Conservation (phyloP, 2,113 vertebrate species). For the Bufo bufo region DNA sequence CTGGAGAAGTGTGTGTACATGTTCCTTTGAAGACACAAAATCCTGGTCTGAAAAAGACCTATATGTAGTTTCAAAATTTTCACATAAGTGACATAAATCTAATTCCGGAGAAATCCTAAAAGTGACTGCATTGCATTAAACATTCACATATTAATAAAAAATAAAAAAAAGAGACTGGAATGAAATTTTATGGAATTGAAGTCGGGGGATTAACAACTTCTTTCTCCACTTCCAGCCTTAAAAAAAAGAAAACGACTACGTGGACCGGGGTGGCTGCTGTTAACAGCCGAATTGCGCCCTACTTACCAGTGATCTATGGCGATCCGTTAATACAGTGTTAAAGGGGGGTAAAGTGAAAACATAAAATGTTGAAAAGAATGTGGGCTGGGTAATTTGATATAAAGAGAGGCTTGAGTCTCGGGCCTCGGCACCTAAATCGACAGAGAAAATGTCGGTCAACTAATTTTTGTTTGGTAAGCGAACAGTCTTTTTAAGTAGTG, state of each 20-base stretch:
- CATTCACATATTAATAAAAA: not conserved
- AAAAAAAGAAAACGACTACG: not conserved
- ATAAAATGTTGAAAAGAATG: not conserved
- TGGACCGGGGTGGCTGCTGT: not conserved
- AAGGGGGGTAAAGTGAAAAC: not conserved
- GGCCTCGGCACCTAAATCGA: constrained; percentile 2
- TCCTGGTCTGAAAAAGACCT: no score
- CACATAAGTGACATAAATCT: no score
- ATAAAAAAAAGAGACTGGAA: not conserved
- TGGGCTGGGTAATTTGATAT: constrained; percentile 12
- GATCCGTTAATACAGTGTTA: not conserved
- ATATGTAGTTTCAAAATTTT: no score
- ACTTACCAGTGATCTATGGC: constrained; percentile 16
- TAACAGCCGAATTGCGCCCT: not conserved
- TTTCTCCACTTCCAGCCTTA: not conserved
- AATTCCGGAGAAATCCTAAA: no score
- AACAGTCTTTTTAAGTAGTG: constrained; percentile 45
- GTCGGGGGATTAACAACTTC: not conserved
- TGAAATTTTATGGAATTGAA: not conserved
- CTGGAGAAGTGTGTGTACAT: no score
- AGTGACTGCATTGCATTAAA: not conserved
- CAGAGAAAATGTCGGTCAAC: constrained; percentile 17
- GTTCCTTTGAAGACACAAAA: no score
- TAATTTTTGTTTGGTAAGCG: constrained; percentile 41
- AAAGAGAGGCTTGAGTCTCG: constrained; percentile 11